Conservation (phyloP, 1,140 invertebrate genomes). For the Phenacoccus solenopsis region DNA sequence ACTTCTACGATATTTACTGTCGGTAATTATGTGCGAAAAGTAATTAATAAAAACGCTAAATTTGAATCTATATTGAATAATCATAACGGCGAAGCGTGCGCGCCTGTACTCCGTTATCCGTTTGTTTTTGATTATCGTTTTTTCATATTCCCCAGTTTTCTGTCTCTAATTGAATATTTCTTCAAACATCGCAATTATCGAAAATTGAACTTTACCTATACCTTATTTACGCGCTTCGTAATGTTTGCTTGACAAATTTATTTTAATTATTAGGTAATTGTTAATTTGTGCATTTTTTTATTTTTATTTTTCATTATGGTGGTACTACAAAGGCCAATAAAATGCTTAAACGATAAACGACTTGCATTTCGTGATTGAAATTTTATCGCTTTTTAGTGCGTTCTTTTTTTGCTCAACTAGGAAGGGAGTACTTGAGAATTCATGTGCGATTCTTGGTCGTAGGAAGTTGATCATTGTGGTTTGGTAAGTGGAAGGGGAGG, state of each 20-base stretch:
- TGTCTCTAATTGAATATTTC: not conserved
- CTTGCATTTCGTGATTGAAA: no score
- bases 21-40: not conserved
- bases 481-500: no score
- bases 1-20: not conserved
- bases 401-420: no score
- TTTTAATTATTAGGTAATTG: constrained; percentile 12
- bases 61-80: not conserved
- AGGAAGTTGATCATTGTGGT: no score
- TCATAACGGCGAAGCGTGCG: not conserved
- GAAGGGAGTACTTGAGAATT: no score
- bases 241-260: constrained; percentile 10
- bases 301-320: constrained; percentile 16
- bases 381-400: no score
- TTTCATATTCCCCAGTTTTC: not conserved
- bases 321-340: constrained; percentile 15
- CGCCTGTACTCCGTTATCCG: not conserved
- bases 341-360: constrained; percentile 6
- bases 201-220: not conserved
- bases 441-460: no score
- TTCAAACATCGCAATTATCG: not conserved
- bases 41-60: not conserved
- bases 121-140: not conserved
- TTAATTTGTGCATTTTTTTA: constrained; percentile 17
- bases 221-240: not conserved